Conservation (phyloP, 2,797 vertebrate genomes). For the Poecilia wingei region DNA sequence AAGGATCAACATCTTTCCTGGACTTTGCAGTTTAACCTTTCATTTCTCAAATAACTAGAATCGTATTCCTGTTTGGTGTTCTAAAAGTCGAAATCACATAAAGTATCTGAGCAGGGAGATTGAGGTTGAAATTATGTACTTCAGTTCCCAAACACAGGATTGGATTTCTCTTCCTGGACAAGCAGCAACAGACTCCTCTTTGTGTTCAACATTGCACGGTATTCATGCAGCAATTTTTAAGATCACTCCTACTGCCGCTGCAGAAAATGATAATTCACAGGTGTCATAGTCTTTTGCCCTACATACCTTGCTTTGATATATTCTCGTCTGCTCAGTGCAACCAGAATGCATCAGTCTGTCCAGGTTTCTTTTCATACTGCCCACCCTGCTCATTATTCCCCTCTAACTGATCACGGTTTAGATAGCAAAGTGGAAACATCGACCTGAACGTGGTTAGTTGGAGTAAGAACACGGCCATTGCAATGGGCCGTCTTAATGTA, state of each 20-base stretch:
- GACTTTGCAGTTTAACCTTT: conserved; percentile 18
- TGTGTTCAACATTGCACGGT: conserved; percentile 71
- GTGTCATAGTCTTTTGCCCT: conserved; percentile 60
- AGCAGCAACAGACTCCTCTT: conserved; percentile 74
- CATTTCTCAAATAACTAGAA: conserved; percentile 41
- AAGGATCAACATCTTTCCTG: not conserved
- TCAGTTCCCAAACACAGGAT: conserved; percentile 68
- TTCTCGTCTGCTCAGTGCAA: conserved; percentile 28
- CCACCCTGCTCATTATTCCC: not conserved
- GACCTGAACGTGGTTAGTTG: not conserved
- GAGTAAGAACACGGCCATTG: conserved; percentile 20
- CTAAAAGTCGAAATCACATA: conserved; percentile 59
- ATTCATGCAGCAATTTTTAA: conserved; percentile 74
- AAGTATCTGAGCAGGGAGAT: conserved; percentile 50
- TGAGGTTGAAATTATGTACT: conserved; percentile 70
- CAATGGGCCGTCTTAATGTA: conserved; percentile 16
- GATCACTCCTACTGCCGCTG: conserved; percentile 69
- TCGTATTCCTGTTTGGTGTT: conserved; percentile 61
- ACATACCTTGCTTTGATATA: conserved; percentile 54
- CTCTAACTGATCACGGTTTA: conserved; percentile 21
- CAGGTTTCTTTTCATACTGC: conserved; percentile 17
- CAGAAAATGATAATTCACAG: conserved; percentile 69
- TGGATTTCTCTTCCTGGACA: conserved; percentile 68
- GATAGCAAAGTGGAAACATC: conserved; percentile 25
- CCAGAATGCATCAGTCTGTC: conserved; percentile 14